phyloP scores from a whole-genome alignment of 1,140 invertebrate genomes.

The Lutraria rhynchaena region DNA sequence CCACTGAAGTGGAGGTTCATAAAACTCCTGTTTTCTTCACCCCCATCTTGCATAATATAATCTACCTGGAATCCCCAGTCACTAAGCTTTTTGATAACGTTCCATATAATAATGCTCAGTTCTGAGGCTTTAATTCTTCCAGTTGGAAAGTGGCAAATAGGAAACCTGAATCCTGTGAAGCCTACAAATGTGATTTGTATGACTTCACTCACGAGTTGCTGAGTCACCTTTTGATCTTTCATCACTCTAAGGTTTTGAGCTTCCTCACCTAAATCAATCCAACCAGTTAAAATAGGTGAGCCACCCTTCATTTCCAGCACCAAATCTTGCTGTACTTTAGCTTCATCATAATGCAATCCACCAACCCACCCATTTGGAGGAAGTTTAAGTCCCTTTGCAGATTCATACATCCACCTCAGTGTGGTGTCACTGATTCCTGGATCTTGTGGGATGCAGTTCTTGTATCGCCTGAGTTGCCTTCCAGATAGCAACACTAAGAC shows the following conservation, averaged over 20 bases:
- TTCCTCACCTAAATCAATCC: conserved; percentile 46
- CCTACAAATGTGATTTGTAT: conserved; percentile 54
- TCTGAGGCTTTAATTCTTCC: conserved; percentile 38
- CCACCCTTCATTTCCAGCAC: background rate
- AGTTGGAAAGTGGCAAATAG: conserved; percentile 53
- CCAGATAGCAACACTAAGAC: conserved; percentile 5
- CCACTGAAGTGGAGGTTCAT: conserved; percentile 56
- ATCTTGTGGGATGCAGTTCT: conserved; percentile 19
- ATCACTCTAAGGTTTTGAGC: conserved; percentile 27
- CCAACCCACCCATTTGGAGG: background rate
- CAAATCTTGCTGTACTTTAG: conserved; percentile 13
- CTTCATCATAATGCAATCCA: conserved; percentile 31
- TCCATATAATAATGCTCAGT: conserved; percentile 51
- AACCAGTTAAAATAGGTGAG: conserved; percentile 10
- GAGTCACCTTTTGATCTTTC: conserved; percentile 35
- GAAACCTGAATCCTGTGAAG: conserved; percentile 52
- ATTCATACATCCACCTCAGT: conserved; percentile 26
- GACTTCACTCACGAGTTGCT: conserved; percentile 53
- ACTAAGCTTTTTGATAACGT: conserved; percentile 34
- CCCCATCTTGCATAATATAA: conserved; percentile 56
- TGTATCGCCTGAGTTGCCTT: conserved; percentile 24
- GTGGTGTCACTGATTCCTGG: conserved; percentile 19
- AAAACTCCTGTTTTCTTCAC: conserved; percentile 44
- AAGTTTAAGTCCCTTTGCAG: background rate
- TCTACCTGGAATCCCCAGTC: conserved; percentile 38